Evolutionary conservation across 2,113 vertebrate genomes (phyloP).

Genomic region (Silurus asotus): DNA sequence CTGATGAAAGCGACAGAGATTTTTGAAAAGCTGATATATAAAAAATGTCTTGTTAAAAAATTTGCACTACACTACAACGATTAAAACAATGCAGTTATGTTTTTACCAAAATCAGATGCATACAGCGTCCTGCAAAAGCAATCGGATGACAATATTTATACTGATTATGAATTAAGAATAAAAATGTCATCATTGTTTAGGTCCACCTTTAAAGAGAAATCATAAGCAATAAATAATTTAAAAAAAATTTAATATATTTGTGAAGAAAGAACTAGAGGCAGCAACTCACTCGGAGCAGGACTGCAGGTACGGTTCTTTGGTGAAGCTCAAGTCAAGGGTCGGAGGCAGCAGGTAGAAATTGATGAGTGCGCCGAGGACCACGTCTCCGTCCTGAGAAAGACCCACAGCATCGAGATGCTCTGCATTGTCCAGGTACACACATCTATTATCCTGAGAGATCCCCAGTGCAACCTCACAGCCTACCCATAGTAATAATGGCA

Average conservation of each 20-base stretch:
- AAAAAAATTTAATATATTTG: background rate
- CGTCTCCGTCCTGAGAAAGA: constrained; percentile 67
- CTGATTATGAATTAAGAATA: background rate
- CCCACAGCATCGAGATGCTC: constrained; percentile 34
- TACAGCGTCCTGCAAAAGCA: background rate
- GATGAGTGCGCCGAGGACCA: constrained; percentile 69
- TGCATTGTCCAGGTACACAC: constrained; percentile 55
- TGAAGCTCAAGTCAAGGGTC: constrained; percentile 56
- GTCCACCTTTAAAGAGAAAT: background rate
- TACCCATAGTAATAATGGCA: constrained; percentile 33
- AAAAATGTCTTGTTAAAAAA: background rate
- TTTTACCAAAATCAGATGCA: background rate
- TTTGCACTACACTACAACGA: background rate
- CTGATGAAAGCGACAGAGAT: background rate
- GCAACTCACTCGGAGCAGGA: constrained; percentile 58
- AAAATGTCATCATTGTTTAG: too few species aligned
- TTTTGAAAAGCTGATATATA: background rate
- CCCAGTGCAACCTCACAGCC: background rate
- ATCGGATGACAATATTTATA: background rate
- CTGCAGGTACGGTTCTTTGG: constrained; percentile 44
- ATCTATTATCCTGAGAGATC: constrained; percentile 42
- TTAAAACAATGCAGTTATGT: background rate
- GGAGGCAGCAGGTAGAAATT: constrained; percentile 57
- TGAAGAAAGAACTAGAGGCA: background rate
- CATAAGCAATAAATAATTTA: background rate